Percentiles rank a stretch among this genome's conserved stretches.
Conservation (phyloP, 1,140 invertebrate species). For the Chrysoperla carnea region DNA sequence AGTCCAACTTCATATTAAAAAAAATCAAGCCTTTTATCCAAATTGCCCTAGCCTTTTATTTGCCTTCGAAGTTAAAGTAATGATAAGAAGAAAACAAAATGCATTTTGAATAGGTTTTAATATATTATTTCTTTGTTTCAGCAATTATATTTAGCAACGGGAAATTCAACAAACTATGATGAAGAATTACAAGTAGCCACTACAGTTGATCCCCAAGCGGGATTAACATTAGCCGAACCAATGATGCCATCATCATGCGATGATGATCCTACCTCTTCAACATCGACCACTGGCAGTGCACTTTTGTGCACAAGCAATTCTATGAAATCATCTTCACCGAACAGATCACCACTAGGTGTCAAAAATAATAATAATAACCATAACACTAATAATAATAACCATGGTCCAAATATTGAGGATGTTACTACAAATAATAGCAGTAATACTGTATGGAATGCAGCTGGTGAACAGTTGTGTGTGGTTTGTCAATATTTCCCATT, state of each 20-base stretch:
- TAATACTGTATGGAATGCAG: conserved; percentile 27
- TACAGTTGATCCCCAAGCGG: conserved; percentile 12
- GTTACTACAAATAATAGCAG: conserved; percentile 22
- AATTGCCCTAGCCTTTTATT: no score
- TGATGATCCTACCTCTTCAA: conserved; percentile 6
- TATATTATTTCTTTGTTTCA: conserved; percentile 21
- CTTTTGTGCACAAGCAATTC: conserved; percentile 20
- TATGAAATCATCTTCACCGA: neutral
- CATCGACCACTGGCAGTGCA: conserved; percentile 18
- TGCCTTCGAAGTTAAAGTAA: no score
- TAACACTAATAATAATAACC: neutral
- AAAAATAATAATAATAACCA: no score
- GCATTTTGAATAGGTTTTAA: no score
- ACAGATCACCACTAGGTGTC: no score
- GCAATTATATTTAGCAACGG: conserved; percentile 57
- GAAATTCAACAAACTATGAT: conserved; percentile 40
- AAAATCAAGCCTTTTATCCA: no score
- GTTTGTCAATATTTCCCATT: conserved; percentile 60
- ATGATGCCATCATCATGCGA: conserved; percentile 7
- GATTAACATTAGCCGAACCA: conserved; percentile 19
- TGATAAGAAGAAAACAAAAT: no score
- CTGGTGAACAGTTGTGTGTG: conserved; percentile 50
- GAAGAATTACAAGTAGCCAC: conserved; percentile 16
- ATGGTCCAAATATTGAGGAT: conserved; percentile 12
- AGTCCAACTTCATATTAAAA: no score